These are phyloP conservation scores for Casuarius casuarius DNA, from an alignment of 2,113 vertebrate genomes.

Conservation along the genomic window DNA sequence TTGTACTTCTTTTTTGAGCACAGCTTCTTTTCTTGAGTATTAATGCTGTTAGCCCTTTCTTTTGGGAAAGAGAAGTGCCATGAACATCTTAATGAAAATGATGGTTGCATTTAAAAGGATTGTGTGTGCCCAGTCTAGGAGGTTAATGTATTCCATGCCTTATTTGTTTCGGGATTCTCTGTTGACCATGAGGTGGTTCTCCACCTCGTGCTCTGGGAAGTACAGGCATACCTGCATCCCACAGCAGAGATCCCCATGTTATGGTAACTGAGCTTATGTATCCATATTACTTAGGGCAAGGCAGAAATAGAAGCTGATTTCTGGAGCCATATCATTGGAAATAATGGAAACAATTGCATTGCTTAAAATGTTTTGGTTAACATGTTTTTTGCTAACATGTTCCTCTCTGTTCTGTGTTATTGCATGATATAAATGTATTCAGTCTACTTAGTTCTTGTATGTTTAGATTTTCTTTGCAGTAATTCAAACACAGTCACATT, in stretches of 20 bases:
- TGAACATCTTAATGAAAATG: neutral
- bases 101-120: neutral
- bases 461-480: neutral
- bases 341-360: neutral
- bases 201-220: neutral
- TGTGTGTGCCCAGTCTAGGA: neutral
- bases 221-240: neutral
- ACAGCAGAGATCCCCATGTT: neutral
- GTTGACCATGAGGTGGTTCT: neutral
- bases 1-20: neutral
- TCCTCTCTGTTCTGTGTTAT: neutral
- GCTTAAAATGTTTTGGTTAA: neutral
- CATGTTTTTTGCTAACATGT: neutral
- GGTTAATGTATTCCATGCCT: neutral
- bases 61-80: neutral
- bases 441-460: neutral
- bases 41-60: neutral
- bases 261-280: neutral
- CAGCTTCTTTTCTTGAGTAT: neutral
- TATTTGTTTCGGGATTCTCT: neutral
- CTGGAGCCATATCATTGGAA: neutral
- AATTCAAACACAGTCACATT: neutral
- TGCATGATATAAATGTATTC: neutral
- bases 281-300: neutral
- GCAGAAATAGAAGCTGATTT: neutral